These are phyloP conservation scores for Drosophila punjabiensis DNA, from an alignment of 1,140 invertebrate species.

Conservation along the genomic window DNA sequence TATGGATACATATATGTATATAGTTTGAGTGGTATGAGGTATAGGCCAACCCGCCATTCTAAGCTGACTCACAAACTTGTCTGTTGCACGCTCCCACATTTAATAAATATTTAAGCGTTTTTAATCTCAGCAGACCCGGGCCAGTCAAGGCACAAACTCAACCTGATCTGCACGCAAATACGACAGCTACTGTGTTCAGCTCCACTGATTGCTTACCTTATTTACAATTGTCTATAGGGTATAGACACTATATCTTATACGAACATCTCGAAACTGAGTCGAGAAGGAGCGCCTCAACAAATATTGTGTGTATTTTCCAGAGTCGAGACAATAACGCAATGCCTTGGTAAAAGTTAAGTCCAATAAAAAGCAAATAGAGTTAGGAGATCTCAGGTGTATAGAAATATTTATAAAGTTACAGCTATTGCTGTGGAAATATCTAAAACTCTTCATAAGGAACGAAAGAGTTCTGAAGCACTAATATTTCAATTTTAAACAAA, in stretches of 20 bases:
- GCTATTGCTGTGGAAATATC: neutral
- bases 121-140: conserved; percentile 58
- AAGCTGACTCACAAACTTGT: conserved; percentile 77
- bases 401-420: no score
- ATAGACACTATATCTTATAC: conserved; percentile 43
- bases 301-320: conserved; percentile 53
- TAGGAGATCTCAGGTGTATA: neutral
- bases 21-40: no score
- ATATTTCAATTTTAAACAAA: no score
- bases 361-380: conserved; percentile 19
- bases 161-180: conserved; percentile 39
- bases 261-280: conserved; percentile 26
- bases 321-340: conserved; percentile 30
- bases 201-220: conserved; percentile 41
- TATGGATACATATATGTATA: neutral
- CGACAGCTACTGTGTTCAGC: conserved; percentile 74
- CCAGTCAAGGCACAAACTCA: conserved; percentile 33
- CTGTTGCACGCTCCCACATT: conserved; percentile 79
- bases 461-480: no score
- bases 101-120: conserved; percentile 82
- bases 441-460: no score
- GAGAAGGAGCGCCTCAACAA: conserved; percentile 65
- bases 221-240: conserved; percentile 57
- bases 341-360: conserved; percentile 5
- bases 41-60: conserved; percentile 37